Evolutionary conservation across 2,113 vertebrate species (phyloP), one percentile per base, ranked within the genome.

Genomic region (Trichomycterus rosablanca): DNA sequence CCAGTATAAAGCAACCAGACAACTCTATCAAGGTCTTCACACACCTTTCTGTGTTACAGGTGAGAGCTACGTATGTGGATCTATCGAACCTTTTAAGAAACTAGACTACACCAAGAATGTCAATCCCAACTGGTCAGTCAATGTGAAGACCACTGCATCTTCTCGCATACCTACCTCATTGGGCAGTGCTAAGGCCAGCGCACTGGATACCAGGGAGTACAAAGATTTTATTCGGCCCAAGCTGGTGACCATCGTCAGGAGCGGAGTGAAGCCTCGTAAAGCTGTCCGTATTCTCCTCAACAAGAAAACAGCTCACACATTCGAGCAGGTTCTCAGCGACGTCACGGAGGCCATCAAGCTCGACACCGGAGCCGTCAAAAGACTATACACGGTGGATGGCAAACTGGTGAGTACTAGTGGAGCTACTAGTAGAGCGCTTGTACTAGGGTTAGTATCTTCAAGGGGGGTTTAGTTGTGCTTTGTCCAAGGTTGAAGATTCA

Each of bases 51-150:
- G 12, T 20, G 8, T 55, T 14, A 26, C 72, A 98, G 96, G 96
- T 1, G 94, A 97, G 75, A 98, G 96, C 74, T 99, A 99, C 20
- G 90, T 99, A 1, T 99, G 96, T 61, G 95, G 92, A 49, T 98
- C 96, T 53, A 91, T 97, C 49, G 96, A 99, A 67, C 91, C 95
- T 42, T 99, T 87, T 80, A 98, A 96, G 85, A 91, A 86, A 59
- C 75, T 98, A 81, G 96, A 99, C 55, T 99, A 99, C 81, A 97
- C 91, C 12, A 97, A 94, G 88, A 99, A 98, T 42, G 92, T 97
- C 73, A 98, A 97, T 70, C 96, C 96, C 55, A 99, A 99, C 81
- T 99, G 96, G 96, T 89, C 93, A 0, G 90, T 95, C 65, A 96
- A 95, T 15, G 85, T 90, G 15, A 90, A 84, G 83, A 91, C 92